Evolutionary conservation across 2,113 vertebrate species (phyloP), one percentile per base, ranked within the genome.

Genomic region (Forbesichthys agassizii): DNA sequence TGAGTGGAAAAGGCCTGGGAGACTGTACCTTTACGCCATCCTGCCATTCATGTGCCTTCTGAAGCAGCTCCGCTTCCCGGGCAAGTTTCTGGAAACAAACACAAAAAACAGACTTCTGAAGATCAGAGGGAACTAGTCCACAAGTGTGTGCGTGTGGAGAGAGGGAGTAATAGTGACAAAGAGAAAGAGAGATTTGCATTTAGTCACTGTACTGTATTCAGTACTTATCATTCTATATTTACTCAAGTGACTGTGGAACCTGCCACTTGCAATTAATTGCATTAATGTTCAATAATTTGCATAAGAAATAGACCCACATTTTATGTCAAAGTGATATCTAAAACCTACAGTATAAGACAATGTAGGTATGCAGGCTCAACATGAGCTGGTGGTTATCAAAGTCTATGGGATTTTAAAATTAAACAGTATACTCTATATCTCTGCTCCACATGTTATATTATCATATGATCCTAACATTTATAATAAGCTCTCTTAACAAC

Each of bases 1-100:
- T 11, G 10, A 33, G 27, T 5, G 33, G 56, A 33, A 5, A 11
- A 33, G 27, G 56, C 7, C 61, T 71, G n/a, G 56, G 56, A 74
- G 70, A 85, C 88, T 95, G 94, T 95, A 98, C 97, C 94, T 93
- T 94, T 83, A 98, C 96, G 81, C 93, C 94, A 68, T 98, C 96
- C 86, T 97, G 94, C 97, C 97, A 99, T 75, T 86, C 92, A 53
- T 98, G 95, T 78, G 94, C 91, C 82, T 92, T 97, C 93, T 99
- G 97, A 87, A 99, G 95, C 80, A 88, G 93, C 88, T 99, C 97
- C 0, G 97, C 97, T 0, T 96, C 96, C 0, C 83, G 93, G 53
- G 96, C 95, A 78, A 99, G 82, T 82, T 94, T 97, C 97, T 99
- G 90, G 42, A 85, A 71, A 76, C 61, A 80, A 80, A 85, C 66